A percentile compares a stretch with the other conserved stretches of the same genome.
phyloP scores from a whole-genome alignment of 1,140 invertebrate species.

The Neoseiulus cucumeris region DNA sequence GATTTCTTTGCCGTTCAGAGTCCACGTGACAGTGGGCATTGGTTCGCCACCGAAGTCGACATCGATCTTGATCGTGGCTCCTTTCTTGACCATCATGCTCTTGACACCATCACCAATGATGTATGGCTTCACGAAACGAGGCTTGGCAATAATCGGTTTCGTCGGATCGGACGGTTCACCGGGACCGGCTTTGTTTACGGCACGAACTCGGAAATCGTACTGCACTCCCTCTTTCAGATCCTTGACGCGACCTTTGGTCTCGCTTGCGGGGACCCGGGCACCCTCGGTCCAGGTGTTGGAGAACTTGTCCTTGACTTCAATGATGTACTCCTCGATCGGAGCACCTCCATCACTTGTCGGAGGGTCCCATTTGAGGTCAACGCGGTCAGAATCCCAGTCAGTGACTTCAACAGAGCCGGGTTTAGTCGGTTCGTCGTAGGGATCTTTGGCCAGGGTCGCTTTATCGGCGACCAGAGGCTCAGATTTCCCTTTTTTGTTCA shows the following conservation, averaged over 20 bases:
- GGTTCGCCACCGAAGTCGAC: constrained; percentile 88
- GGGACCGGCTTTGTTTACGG: constrained; percentile 84
- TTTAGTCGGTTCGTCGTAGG: constrained; percentile 88
- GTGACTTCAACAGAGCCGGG: constrained; percentile 68
- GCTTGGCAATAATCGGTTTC: constrained; percentile 85
- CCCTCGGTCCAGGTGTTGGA: constrained; percentile 68
- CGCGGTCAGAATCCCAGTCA: constrained; percentile 90
- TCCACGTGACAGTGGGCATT: constrained; percentile 72
- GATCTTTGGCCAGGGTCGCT: constrained; percentile 81
- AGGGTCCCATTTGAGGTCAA: constrained; percentile 65
- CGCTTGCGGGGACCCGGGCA: constrained; percentile 59
- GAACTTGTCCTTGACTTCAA: constrained; percentile 86
- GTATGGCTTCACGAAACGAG: constrained; percentile 79
- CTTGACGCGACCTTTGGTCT: constrained; percentile 51
- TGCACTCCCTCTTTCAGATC: constrained; percentile 80
- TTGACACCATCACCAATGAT: constrained; percentile 66
- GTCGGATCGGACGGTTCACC: constrained; percentile 83
- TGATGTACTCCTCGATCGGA: constrained; percentile 79
- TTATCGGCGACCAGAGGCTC: constrained; percentile 68
- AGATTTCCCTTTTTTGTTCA: constrained; percentile 54
- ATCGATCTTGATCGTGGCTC: constrained; percentile 73
- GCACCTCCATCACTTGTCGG: constrained; percentile 78
- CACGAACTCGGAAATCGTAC: constrained; percentile 88
- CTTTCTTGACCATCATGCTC: constrained; percentile 75
- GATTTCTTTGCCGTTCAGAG: constrained; percentile 47